phyloP scores from a whole-genome alignment of 2,113 vertebrate genomes.

The Mustela nigripes region DNA sequence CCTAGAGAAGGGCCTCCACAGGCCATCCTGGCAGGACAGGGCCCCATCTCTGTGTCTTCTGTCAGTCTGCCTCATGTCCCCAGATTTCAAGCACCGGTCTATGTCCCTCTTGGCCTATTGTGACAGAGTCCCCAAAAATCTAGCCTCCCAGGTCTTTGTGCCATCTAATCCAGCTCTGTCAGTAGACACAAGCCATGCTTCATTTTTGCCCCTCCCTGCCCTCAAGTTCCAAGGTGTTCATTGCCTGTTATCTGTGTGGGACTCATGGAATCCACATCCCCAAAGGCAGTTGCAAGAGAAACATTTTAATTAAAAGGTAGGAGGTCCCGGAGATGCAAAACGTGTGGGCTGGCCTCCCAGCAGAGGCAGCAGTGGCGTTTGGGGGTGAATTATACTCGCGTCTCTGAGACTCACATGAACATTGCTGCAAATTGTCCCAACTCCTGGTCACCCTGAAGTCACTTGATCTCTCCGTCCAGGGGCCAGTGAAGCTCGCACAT shows the following conservation, averaged over 20 bases:
- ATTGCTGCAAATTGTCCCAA: neutral
- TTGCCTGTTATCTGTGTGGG: neutral
- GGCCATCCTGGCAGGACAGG: neutral
- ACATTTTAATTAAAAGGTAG: constrained; percentile 68
- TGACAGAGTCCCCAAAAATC: neutral
- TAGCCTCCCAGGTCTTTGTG: neutral
- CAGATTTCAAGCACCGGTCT: neutral
- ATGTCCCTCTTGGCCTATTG: neutral
- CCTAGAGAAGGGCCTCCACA: fast-evolving
- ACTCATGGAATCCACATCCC: neutral
- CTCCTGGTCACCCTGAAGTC: neutral
- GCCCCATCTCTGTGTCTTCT: too few relatives aligned
- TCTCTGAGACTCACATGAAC: neutral
- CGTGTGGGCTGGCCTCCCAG: neutral
- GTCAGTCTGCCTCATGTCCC: fast-evolving
- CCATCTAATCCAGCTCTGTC: neutral
- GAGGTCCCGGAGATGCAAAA: neutral
- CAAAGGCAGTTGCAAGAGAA: neutral
- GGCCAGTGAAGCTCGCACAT: neutral
- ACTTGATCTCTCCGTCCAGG: neutral
- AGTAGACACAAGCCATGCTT: neutral
- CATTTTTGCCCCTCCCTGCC: neutral
- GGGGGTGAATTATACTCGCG: neutral
- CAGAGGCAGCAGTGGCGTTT: fast-evolving
- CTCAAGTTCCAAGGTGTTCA: neutral